A percentile compares a stretch with the other conserved stretches of the same genome.
Evolutionary conservation across 2,797 vertebrate genomes (phyloP).

Genomic region (Cyprinella venusta): DNA sequence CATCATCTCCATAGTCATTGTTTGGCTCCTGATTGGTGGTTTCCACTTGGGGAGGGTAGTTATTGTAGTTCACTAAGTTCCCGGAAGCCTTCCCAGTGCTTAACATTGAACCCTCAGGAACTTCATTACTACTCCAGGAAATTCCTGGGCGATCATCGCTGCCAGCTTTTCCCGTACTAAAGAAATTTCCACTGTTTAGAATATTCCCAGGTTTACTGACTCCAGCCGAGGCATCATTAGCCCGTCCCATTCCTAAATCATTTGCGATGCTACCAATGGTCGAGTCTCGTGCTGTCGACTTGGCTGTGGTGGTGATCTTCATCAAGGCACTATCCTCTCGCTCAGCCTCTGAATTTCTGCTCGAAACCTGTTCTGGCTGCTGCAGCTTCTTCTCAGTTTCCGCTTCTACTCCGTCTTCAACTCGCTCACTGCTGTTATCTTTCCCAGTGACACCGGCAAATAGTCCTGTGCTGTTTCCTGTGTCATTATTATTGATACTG

Average conservation of each 20-base stretch:
- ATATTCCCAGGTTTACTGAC: conserved; percentile 53
- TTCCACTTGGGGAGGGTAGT: conserved; percentile 82
- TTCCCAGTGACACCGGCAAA: conserved; percentile 48
- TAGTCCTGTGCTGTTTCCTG: conserved; percentile 13
- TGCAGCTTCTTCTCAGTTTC: conserved; percentile 65
- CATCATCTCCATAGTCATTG: conserved; percentile 50
- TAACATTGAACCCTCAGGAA: conserved; percentile 67
- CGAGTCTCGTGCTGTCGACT: conserved; percentile 73
- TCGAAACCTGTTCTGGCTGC: conserved; percentile 65
- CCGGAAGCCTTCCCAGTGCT: conserved; percentile 76
- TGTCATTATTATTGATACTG: conserved; percentile 63
- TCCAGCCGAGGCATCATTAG: conserved; percentile 57
- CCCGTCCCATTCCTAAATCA: conserved; percentile 74
- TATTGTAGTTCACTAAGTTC: conserved; percentile 82
- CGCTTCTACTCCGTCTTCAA: conserved; percentile 68
- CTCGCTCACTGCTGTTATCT: conserved; percentile 68
- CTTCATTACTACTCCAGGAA: conserved; percentile 63
- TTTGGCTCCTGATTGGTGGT: conserved; percentile 69
- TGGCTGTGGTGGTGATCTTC: conserved; percentile 79
- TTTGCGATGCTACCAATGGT: conserved; percentile 68
- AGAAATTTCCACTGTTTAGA: conserved; percentile 54
- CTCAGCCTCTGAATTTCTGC: conserved; percentile 74
- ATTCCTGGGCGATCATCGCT: conserved; percentile 68
- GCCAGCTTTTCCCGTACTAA: conserved; percentile 62
- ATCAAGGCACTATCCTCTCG: conserved; percentile 75